A percentile compares a stretch with the other conserved stretches of the same genome.
Conservation (phyloP, 2,797 vertebrate genomes). For the Carduelis carduelis region DNA sequence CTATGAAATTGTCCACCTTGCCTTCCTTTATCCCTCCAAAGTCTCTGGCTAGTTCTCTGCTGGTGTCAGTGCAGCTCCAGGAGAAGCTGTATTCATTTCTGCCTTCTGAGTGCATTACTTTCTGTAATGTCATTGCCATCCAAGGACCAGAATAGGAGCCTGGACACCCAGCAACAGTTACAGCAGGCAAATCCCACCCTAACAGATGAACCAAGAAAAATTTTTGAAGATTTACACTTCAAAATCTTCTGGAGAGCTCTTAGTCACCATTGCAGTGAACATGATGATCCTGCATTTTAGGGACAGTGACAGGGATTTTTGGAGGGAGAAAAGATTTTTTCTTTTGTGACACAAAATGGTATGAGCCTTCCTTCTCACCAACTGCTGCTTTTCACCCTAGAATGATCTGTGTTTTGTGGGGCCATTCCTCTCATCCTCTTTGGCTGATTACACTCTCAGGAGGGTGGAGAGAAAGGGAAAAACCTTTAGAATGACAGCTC, state of each 20-base stretch:
- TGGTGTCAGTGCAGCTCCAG: not conserved
- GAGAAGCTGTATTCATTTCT: not conserved
- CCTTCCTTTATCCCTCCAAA: not conserved
- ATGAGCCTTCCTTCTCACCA: not conserved
- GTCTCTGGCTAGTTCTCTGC: not conserved
- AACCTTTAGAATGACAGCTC: not conserved
- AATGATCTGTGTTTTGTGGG: not conserved
- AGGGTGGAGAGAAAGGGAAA: not conserved
- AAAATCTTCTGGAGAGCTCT: not conserved
- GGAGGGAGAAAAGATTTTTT: not conserved
- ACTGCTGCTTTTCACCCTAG: not conserved
- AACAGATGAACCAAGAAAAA: not conserved
- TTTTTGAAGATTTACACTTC: not conserved
- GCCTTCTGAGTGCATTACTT: not conserved
- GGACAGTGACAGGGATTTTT: not conserved
- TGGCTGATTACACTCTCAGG: not conserved
- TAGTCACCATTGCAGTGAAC: not conserved
- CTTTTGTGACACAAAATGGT: not conserved
- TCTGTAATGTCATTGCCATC: not conserved
- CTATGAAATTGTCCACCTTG: not conserved
- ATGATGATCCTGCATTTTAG: not conserved
- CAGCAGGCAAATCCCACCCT: not conserved
- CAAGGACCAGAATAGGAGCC: not conserved
- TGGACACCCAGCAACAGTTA: not conserved
- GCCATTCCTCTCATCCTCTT: not conserved